A percentile compares a stretch with the other conserved stretches of the same genome.
These are phyloP conservation scores for Physeter macrocephalus DNA, from an alignment of 2,113 vertebrate species.

Conservation along the genomic window DNA sequence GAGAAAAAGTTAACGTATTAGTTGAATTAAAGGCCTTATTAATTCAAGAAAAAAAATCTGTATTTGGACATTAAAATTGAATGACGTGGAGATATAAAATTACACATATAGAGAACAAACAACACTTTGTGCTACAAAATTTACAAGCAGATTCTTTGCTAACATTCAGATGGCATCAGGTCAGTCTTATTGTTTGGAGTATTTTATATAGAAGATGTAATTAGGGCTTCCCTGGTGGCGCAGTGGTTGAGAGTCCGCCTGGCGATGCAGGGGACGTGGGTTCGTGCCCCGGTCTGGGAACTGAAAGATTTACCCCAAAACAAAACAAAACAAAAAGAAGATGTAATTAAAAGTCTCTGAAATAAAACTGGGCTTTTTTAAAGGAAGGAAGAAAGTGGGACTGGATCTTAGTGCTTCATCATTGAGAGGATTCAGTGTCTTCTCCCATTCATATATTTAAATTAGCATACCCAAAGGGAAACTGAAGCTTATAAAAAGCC, in stretches of 20 bases:
- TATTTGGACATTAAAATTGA: conserved; percentile 20
- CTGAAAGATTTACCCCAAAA: too few species aligned
- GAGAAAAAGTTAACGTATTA: background rate
- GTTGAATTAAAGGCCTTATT: background rate
- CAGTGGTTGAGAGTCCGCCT: too few species aligned
- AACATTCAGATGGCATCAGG: background rate
- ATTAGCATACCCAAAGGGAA: background rate
- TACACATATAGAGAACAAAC: background rate
- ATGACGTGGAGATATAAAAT: background rate
- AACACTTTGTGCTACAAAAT: background rate
- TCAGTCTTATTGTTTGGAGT: background rate
- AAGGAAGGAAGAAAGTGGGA: background rate
- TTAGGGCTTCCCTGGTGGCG: too few species aligned
- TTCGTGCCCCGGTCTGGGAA: too few species aligned
- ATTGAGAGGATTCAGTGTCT: background rate
- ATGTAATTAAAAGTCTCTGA: background rate
- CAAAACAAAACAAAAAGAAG: too few species aligned
- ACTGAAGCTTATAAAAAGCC: background rate
- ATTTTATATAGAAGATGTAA: background rate
- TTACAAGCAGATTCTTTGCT: background rate
- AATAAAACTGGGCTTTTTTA: background rate
- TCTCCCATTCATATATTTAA: background rate
- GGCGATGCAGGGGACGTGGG: too few species aligned
- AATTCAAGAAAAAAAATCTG: background rate
- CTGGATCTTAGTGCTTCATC: background rate